Base-by-base conservation (phyloP, 2,888 invertebrate species). In the Xylocampa areola region DNA sequence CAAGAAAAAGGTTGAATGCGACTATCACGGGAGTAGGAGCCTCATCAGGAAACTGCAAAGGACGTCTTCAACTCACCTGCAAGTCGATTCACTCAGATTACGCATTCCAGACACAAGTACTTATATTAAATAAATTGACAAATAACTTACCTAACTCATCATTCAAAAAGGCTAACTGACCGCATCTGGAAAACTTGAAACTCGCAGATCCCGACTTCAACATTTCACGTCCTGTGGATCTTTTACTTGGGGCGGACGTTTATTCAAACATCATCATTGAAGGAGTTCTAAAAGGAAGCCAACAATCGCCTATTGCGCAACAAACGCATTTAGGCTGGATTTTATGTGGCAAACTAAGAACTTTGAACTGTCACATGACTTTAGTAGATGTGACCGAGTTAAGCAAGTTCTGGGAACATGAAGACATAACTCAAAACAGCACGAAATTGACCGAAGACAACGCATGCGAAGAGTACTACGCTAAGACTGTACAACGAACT, bases 381-480 rank as follows among this genome's bases (percentile, higher is more conserved):
- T 10, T 39, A 16, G 1, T 25, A 0, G 16, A 52, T 2, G 6
- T 39, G 1, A 11, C 6, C 0, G 32, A 45, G 1, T 3, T 52
- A 17, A 17, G 25, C 10, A 50, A 19, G 27, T 41, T 35, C 7
- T 50, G 36, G 51, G 51, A 43, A 3, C 19, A 1, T 21, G 30
- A 51, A 36, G 51, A 43, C 0, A 13, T 35, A n/a, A n/a, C n/a
- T n/a, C n/a, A n/a, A 21, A 10, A 6, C n/a, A 17, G 1, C 0
- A 4, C 3, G 1, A 11, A 30, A 19, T 4, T 21, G 32, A 0
- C n/a, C n/a, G n/a, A n/a, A n/a, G 58, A 64, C 2, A 57, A 68
- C 3, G 19, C 45, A 6, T 61, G 68, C 8, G 66, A 68, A 43
- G 16, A 16, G 0, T 51, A 35, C 17, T 71, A 71, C 16, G 49